Evolutionary conservation across 1,140 invertebrate genomes (phyloP).

Genomic region (Cotesia chilonis): DNA sequence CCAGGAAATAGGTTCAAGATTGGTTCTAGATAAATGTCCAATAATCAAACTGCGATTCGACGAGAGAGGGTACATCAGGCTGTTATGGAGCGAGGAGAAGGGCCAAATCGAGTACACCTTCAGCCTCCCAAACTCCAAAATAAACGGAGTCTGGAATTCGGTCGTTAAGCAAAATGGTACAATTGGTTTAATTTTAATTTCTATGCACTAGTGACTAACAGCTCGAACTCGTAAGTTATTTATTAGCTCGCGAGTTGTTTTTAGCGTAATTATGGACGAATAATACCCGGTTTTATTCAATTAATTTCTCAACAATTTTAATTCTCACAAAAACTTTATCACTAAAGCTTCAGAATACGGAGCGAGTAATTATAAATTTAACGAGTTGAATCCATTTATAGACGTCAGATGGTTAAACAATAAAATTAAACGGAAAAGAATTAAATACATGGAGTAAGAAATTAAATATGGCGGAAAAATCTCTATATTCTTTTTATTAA

Average conservation of each 20-base stretch:
- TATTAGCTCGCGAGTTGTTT: background rate
- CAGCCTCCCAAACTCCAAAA: constrained; percentile 43
- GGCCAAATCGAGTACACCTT: constrained; percentile 51
- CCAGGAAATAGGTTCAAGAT: constrained; percentile 12
- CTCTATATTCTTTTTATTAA: too few species aligned
- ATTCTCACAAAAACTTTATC: too few species aligned
- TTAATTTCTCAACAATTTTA: too few species aligned
- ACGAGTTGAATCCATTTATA: too few species aligned
- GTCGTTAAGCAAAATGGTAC: constrained; percentile 48
- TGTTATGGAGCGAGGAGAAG: constrained; percentile 49
- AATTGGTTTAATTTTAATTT: background rate
- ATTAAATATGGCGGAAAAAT: too few species aligned
- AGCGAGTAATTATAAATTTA: too few species aligned
- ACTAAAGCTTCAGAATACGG: too few species aligned
- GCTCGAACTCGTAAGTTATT: too few species aligned
- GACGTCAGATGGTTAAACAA: too few species aligned
- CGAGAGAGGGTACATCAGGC: constrained; percentile 30
- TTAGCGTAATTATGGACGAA: background rate
- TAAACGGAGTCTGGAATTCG: constrained; percentile 46
- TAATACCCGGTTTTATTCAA: background rate
- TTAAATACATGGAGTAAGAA: too few species aligned
- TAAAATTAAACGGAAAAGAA: too few species aligned
- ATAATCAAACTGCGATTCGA: constrained; percentile 32
- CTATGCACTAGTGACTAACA: too few species aligned
- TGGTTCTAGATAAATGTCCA: constrained; percentile 46